Conservation (phyloP, 1,140 invertebrate species). For the Drosophila novamexicana region DNA sequence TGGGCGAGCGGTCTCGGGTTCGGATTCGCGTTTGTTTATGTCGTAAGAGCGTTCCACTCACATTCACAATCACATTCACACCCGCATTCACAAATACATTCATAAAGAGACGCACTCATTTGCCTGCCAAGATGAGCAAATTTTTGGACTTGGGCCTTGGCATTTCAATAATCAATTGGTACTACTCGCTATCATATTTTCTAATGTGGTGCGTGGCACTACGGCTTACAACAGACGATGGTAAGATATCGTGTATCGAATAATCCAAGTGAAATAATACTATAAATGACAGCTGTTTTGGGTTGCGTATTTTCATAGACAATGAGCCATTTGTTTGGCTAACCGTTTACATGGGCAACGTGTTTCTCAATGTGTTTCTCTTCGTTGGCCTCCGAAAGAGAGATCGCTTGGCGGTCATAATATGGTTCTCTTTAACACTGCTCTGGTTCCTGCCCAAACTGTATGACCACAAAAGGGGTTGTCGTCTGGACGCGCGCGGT, state of each 20-base stretch:
- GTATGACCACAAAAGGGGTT: constrained; percentile 15
- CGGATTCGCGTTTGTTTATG: constrained; percentile 30
- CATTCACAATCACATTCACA: neutral
- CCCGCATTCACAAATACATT: neutral
- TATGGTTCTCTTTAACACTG: constrained; percentile 44
- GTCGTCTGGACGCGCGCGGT: constrained; percentile 29
- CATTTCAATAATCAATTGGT: constrained; percentile 45
- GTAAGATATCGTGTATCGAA: constrained; percentile 11
- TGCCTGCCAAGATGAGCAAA: constrained; percentile 36
- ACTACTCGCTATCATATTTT: constrained; percentile 43
- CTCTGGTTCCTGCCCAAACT: constrained; percentile 36
- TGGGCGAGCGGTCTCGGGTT: constrained; percentile 51
- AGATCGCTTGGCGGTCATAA: constrained; percentile 33
- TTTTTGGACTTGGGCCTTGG: constrained; percentile 47
- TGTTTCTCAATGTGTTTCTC: constrained; percentile 39
- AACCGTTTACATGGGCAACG: constrained; percentile 35
- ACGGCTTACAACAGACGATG: constrained; percentile 15
- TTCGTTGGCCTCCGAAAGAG: constrained; percentile 44
- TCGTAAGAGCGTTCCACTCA: constrained; percentile 23
- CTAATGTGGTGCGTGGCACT: constrained; percentile 46
- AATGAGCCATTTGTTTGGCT: constrained; percentile 39
- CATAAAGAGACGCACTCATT: neutral
- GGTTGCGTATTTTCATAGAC: constrained; percentile 28
- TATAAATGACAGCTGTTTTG: constrained; percentile 7
- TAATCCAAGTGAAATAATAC: neutral